These are phyloP conservation scores for Mastomys natalensis DNA, from an alignment of 2,113 vertebrate species.

Conservation along the genomic window DNA sequence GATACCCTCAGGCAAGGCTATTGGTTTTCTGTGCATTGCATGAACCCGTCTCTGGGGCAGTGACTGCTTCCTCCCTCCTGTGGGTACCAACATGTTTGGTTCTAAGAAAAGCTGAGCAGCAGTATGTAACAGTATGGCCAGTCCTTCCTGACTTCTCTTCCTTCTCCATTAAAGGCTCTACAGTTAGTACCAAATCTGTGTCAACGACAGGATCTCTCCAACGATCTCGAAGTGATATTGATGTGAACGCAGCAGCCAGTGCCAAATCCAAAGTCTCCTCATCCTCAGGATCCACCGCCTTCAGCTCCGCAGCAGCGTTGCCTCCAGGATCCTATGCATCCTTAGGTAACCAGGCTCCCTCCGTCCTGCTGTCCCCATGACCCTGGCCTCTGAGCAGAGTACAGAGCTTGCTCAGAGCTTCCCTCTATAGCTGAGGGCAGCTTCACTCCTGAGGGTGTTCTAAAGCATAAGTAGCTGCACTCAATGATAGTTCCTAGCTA, in stretches of 20 bases:
- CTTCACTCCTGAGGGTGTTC: not conserved
- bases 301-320: conserved; percentile 95
- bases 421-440: not conserved
- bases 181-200: conserved; percentile 91
- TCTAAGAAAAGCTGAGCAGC: not conserved
- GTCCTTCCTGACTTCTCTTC: not conserved
- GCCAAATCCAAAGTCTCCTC: conserved; percentile 96
- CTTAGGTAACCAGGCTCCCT: conserved; percentile 90
- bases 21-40: not conserved
- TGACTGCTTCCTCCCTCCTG: not conserved
- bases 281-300: conserved; percentile 90
- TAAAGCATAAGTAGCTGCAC: not conserved
- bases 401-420: not conserved
- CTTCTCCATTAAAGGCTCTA: conserved; percentile 89
- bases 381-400: not conserved
- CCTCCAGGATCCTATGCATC: conserved; percentile 99
- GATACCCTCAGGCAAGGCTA: not conserved
- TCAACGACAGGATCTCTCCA: conserved; percentile 94
- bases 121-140: not conserved
- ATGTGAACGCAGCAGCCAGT: conserved; percentile 97
- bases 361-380: conserved; percentile 3
- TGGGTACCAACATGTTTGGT: not conserved
- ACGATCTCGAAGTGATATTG: conserved; percentile 97
- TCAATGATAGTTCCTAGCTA: not conserved
- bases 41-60: not conserved